Conservation (phyloP, 1,140 invertebrate genomes). For the Ruditapes philippinarum region DNA sequence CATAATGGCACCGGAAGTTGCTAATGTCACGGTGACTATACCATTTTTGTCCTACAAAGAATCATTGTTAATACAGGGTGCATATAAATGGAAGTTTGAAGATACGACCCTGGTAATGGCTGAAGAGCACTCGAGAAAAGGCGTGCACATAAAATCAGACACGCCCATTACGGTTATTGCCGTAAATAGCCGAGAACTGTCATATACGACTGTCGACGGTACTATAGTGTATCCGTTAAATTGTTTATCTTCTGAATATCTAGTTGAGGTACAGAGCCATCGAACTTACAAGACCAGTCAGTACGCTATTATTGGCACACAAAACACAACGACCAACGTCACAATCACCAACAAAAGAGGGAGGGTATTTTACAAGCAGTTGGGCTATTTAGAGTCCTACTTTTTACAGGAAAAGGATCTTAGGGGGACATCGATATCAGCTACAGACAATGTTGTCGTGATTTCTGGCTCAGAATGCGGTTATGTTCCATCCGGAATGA, state of each 20-base stretch:
- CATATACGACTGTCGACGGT: conserved; percentile 8
- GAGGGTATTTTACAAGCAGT: not conserved
- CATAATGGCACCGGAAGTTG: not conserved
- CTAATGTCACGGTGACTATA: not conserved
- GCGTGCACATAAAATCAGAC: not conserved
- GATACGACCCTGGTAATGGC: not conserved
- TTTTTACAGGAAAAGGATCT: conserved; percentile 30
- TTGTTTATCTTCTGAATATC: not conserved
- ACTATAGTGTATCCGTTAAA: not conserved
- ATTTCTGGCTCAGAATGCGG: conserved; percentile 5
- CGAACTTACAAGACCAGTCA: conserved; percentile 22
- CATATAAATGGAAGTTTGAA: not conserved
- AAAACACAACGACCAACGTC: not conserved
- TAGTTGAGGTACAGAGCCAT: conserved; percentile 4
- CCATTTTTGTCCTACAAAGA: not conserved
- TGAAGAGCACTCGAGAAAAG: not conserved
- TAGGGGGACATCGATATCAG: not conserved
- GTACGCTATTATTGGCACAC: not conserved
- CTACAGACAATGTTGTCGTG: not conserved
- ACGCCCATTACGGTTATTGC: conserved; percentile 9
- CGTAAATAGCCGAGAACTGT: conserved; percentile 5
- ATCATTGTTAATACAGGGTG: not conserved
- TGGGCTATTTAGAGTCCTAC: not conserved
- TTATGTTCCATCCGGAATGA: conserved; percentile 1
- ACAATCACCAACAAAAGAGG: not conserved